phyloP scores from a whole-genome alignment of 2,113 vertebrate genomes.

The Passer montanus region DNA sequence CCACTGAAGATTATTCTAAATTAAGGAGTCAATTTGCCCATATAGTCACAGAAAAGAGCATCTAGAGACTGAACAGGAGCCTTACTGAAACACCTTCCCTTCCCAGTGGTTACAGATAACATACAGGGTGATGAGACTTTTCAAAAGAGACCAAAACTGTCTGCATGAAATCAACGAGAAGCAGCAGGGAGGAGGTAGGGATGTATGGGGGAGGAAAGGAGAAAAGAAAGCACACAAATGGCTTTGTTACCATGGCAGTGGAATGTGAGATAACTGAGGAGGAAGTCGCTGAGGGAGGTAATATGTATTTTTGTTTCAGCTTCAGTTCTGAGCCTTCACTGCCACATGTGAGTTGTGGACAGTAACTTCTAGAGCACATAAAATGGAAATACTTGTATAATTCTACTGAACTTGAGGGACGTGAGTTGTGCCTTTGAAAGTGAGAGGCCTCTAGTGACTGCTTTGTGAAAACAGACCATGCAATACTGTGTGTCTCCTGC shows the following conservation, averaged over 20 bases:
- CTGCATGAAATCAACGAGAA: background rate
- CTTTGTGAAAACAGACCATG: background rate
- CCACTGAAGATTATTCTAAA: background rate
- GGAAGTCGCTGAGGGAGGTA: background rate
- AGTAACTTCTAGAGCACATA: background rate
- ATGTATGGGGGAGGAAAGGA: background rate
- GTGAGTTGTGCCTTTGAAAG: conserved; percentile 21
- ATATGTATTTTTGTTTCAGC: background rate
- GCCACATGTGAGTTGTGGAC: background rate
- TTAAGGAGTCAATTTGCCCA: background rate
- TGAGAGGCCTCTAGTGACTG: background rate
- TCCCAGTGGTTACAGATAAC: background rate
- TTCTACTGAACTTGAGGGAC: background rate
- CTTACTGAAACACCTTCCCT: background rate
- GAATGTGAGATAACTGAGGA: background rate
- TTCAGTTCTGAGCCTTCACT: conserved; percentile 8
- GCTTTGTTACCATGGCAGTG: background rate
- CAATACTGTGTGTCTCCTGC: background rate
- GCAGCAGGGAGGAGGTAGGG: background rate
- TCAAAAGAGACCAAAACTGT: background rate
- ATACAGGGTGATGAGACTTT: background rate
- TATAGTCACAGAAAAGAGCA: background rate
- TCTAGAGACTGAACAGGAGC: background rate
- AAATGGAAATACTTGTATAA: background rate
- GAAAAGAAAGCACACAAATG: background rate